A percentile compares a stretch with the other conserved stretches of the same genome.
Evolutionary conservation across 2,888 invertebrate species (phyloP).

Genomic region (Phragmatobia fuliginosa): DNA sequence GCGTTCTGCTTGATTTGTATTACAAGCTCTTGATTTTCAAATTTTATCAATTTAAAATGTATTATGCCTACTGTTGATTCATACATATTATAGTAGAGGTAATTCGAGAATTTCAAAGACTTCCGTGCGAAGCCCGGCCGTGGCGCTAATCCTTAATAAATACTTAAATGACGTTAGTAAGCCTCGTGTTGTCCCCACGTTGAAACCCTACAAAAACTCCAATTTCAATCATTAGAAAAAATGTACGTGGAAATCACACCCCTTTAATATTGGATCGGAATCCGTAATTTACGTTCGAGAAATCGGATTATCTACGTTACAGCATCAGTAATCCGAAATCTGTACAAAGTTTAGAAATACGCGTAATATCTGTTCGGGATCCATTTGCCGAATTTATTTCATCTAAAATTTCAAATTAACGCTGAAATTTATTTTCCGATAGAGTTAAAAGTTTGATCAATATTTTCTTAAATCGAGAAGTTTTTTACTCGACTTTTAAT

Average conservation of each 20-base stretch:
- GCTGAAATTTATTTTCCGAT: not conserved
- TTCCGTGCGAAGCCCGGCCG: no score
- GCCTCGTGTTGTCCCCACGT: not conserved
- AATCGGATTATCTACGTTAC: constrained; percentile 20
- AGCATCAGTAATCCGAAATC: constrained; percentile 10
- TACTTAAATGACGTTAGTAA: not conserved
- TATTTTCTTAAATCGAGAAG: not conserved
- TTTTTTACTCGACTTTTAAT: no score
- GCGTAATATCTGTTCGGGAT: not conserved
- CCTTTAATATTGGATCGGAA: not conserved
- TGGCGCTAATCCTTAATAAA: no score
- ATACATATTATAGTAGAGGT: no score
- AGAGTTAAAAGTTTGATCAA: not conserved
- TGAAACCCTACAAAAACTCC: not conserved
- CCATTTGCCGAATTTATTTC: not conserved
- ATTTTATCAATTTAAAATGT: no score
- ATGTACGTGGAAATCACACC: not conserved
- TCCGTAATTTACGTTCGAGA: not conserved
- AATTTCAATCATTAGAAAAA: not conserved
- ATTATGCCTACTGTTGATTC: no score
- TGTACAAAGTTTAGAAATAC: constrained; percentile 16
- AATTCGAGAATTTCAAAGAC: no score
- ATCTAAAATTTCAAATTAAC: not conserved
- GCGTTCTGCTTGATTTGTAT: no score
- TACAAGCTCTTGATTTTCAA: no score